Conservation (phyloP, 2,113 vertebrate species). For the Mesocricetus auratus region DNA sequence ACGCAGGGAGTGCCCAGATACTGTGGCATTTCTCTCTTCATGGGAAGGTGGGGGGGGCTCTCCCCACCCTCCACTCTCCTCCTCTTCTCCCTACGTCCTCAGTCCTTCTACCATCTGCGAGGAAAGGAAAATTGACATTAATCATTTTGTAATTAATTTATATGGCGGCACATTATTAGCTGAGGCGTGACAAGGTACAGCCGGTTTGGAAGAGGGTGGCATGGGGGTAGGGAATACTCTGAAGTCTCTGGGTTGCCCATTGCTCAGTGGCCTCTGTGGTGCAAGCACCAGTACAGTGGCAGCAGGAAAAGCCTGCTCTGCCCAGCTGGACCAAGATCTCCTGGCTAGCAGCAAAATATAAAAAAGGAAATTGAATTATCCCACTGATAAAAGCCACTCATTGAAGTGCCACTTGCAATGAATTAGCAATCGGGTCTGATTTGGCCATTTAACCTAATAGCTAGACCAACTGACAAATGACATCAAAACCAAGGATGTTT, state of each 20-base stretch:
- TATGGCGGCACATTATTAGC: background rate
- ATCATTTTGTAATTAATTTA: slow-evolving; percentile 70
- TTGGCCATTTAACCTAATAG: slow-evolving; percentile 8
- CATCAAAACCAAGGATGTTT: background rate
- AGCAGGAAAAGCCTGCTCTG: background rate
- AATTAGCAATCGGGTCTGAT: background rate
- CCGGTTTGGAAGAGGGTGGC: background rate
- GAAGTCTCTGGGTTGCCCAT: background rate
- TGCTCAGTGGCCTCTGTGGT: background rate
- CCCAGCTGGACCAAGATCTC: background rate
- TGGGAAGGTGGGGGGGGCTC: background rate
- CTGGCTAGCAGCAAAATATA: background rate
- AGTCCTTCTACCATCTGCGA: slow-evolving; percentile 44
- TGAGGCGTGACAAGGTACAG: accelerated
- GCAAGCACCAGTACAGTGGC: slow-evolving; percentile 5
- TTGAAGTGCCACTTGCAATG: background rate
- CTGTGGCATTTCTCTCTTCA: slow-evolving; percentile 44
- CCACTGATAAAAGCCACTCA: background rate
- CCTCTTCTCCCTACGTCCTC: background rate
- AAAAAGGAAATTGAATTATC: slow-evolving; percentile 26
- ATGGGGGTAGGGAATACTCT: background rate
- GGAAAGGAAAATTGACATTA: slow-evolving; percentile 67
- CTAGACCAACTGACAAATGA: background rate
- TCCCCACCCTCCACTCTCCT: background rate
- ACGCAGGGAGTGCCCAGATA: slow-evolving; percentile 54